Evolutionary conservation across 2,113 vertebrate genomes (phyloP).

Genomic region (Hyaena hyaena): DNA sequence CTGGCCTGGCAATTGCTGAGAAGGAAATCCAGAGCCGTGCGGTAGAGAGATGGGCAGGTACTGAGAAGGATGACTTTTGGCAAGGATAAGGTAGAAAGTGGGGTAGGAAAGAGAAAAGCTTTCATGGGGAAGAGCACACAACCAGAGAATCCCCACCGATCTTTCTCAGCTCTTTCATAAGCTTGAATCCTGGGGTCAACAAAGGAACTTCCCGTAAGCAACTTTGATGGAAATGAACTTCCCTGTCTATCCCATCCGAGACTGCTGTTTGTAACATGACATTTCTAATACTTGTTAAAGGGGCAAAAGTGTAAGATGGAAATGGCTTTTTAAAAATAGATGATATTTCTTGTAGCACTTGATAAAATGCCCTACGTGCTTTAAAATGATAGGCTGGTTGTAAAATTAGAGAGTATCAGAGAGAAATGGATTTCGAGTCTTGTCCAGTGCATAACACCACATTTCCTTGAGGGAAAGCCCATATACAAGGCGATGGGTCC

Average conservation of each 20-base stretch:
- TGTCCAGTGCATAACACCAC: neutral
- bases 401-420: neutral
- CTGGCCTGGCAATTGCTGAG: neutral
- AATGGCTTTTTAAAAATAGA: slow-evolving; percentile 15
- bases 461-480: no score
- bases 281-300: neutral
- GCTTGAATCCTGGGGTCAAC: neutral
- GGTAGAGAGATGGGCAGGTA: no score
- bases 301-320: neutral
- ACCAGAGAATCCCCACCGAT: neutral
- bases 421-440: neutral
- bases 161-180: neutral
- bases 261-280: neutral
- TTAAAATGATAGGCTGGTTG: neutral
- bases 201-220: neutral
- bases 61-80: accelerated
- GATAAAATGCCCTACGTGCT: neutral
- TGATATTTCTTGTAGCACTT: slow-evolving; percentile 1
- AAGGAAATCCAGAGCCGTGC: neutral
- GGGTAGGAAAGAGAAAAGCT: neutral
- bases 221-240: neutral
- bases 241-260: neutral
- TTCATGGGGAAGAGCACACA: neutral
- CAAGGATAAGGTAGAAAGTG: neutral
- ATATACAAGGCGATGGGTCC: accelerated